Evolutionary conservation across 1,140 invertebrate species (phyloP).

Genomic region (Asobara japonica): DNA sequence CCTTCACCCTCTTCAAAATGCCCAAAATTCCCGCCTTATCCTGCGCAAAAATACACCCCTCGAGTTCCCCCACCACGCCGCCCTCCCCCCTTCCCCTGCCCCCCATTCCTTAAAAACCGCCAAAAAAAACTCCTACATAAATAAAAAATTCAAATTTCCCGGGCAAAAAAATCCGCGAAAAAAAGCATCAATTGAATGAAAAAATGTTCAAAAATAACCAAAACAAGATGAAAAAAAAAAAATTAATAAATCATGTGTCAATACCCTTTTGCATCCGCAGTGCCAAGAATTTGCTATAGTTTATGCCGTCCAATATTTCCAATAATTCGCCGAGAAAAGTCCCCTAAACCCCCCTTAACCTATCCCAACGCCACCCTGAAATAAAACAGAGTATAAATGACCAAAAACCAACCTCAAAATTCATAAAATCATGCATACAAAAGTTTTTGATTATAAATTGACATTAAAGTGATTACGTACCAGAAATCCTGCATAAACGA

Average conservation of each 20-base stretch:
- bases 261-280: neutral
- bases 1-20: constrained; percentile 48
- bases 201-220: neutral
- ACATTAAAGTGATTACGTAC: neutral
- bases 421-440: neutral
- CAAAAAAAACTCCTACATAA: neutral
- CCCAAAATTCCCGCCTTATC: constrained; percentile 42
- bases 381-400: neutral
- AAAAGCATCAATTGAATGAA: neutral
- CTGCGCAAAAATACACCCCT: neutral
- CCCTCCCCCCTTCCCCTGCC: neutral
- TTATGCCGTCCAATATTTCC: neutral
- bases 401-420: too few species aligned
- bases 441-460: neutral
- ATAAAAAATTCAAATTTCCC: too few species aligned
- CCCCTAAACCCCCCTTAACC: neutral
- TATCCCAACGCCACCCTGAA: neutral
- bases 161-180: neutral
- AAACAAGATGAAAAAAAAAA: neutral
- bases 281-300: neutral
- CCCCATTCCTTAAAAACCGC: neutral
- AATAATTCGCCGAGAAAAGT: neutral
- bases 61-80: neutral
- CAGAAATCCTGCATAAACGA: neutral
- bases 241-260: neutral